Percentiles rank a stretch among this genome's conserved stretches.
These are phyloP conservation scores for Microcebus griseorufus DNA, from an alignment of 2,113 vertebrate genomes.

Conservation along the genomic window DNA sequence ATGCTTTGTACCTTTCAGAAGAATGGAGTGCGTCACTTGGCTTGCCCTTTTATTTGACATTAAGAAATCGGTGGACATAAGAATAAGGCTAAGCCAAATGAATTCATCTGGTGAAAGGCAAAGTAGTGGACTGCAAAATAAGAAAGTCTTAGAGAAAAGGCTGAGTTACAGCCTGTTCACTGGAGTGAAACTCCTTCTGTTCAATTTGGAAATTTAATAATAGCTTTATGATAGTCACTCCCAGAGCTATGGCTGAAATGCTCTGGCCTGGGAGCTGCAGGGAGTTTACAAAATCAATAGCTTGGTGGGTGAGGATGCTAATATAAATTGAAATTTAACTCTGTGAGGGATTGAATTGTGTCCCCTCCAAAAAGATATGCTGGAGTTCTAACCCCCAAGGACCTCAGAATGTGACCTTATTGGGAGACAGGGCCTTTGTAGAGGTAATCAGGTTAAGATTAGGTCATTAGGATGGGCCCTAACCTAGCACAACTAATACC, in stretches of 20 bases:
- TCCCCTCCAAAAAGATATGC: neutral
- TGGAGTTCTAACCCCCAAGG: neutral
- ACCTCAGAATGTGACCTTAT: neutral
- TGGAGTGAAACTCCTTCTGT: neutral
- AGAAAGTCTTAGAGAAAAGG: neutral
- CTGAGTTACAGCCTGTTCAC: neutral
- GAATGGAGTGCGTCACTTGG: neutral
- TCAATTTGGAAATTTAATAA: slow-evolving; percentile 17
- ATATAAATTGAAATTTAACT: neutral
- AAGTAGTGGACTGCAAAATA: slow-evolving; percentile 35
- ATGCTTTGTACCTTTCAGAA: slow-evolving; percentile 26
- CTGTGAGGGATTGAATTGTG: neutral
- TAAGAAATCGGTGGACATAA: neutral
- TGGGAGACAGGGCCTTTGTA: neutral
- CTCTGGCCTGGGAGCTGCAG: neutral
- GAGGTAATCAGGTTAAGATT: neutral
- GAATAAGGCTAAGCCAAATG: slow-evolving; percentile 22
- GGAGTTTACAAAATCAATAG: neutral
- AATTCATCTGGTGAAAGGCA: neutral
- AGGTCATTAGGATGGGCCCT: neutral
- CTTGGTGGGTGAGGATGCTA: slow-evolving; percentile 1
- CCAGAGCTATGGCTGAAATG: neutral
- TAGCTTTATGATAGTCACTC: neutral
- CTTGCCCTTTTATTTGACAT: slow-evolving; percentile 63
- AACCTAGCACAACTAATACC: neutral